Percentiles rank a stretch among this genome's conserved stretches.
phyloP scores from a whole-genome alignment of 1,140 invertebrate genomes.

The Drosophila ambigua region DNA sequence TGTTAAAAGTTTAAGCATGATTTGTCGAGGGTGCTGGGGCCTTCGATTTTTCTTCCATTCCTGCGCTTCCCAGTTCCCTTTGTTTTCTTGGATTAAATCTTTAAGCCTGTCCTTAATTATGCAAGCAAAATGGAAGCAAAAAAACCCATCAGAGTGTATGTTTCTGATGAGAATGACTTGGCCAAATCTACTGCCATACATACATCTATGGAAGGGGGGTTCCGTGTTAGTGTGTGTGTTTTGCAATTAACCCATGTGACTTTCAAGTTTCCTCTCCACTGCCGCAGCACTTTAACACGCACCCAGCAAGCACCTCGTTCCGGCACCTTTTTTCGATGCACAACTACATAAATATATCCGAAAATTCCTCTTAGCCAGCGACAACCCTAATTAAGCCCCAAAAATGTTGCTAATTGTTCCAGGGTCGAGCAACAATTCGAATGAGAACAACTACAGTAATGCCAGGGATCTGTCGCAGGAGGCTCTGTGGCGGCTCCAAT shows the following conservation, averaged over 20 bases:
- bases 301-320: not conserved
- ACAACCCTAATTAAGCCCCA: conserved; percentile 5
- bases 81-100: not conserved
- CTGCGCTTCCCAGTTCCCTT: too few relatives aligned
- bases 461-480: conserved; percentile 94
- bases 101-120: not conserved
- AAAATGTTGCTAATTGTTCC: conserved; percentile 27
- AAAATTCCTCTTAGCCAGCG: not conserved
- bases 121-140: not conserved
- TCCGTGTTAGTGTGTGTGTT: conserved; percentile 14
- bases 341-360: not conserved
- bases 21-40: too few relatives aligned
- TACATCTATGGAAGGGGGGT: not conserved
- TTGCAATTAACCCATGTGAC: conserved; percentile 69
- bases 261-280: conserved; percentile 54
- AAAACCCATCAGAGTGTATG: conserved; percentile 11
- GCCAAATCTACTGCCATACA: not conserved
- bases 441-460: conserved; percentile 94
- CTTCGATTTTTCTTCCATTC: too few relatives aligned
- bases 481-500: conserved; percentile 95
- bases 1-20: too few relatives aligned
- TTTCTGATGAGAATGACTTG: conserved; percentile 47
- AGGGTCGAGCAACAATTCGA: conserved; percentile 69
- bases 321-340: conserved; percentile 24
- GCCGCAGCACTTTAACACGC: conserved; percentile 19